Conservation (phyloP, 2,797 vertebrate genomes). For the Ctenosaura bakeri region DNA sequence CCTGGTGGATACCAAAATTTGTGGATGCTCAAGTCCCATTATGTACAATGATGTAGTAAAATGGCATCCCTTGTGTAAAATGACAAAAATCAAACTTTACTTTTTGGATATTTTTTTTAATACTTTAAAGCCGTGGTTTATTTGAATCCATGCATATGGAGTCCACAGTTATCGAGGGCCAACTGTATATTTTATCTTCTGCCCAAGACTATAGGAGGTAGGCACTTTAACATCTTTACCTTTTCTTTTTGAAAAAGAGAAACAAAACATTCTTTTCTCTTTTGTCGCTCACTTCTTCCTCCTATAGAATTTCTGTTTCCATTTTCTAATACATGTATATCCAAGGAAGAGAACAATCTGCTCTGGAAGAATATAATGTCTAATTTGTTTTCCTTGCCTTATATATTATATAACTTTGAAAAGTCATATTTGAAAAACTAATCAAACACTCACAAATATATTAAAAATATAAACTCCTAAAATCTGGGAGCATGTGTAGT, state of each 20-base stretch:
- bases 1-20: too few relatives aligned
- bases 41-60: too few relatives aligned
- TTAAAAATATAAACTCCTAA: neutral
- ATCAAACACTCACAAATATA: neutral
- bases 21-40: too few relatives aligned
- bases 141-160: too few relatives aligned
- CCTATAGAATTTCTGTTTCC: constrained; percentile 63
- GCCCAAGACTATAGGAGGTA: constrained; percentile 35
- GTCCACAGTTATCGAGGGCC: too few relatives aligned
- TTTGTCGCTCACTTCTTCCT: constrained; percentile 72
- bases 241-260: constrained; percentile 58
- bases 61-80: too few relatives aligned
- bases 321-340: constrained; percentile 64
- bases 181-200: constrained; percentile 17
- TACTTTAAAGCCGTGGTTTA: too few relatives aligned
- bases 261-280: constrained; percentile 67
- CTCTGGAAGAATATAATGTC: constrained; percentile 42
- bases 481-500: neutral
- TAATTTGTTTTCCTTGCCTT: constrained; percentile 27
- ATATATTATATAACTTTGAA: constrained; percentile 13
- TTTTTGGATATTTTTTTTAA: too few relatives aligned
- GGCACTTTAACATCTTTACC: constrained; percentile 56
- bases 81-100: too few relatives aligned
- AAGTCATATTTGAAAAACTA: neutral
- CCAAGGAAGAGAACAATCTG: constrained; percentile 65